Conservation (phyloP, 1,140 invertebrate genomes). For the Drosophila chauvacae region DNA sequence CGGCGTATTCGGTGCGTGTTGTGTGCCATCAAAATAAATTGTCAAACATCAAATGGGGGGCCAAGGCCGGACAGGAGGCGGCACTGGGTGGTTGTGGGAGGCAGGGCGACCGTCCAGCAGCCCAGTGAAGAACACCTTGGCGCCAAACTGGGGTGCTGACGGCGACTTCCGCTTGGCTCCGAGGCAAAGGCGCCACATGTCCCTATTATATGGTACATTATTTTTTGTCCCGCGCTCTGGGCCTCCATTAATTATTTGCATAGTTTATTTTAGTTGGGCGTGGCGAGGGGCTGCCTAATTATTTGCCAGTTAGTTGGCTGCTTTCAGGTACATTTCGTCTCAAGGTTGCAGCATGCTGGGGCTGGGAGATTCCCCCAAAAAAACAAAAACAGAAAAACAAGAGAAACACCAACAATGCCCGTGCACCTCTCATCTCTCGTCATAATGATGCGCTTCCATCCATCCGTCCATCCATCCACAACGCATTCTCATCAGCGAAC, state of each 20-base stretch:
- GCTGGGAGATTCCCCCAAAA: slow-evolving; percentile 16
- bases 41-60: slow-evolving; percentile 69
- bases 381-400: slow-evolving; percentile 10
- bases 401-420: slow-evolving; percentile 21
- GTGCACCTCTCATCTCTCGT: slow-evolving; percentile 23
- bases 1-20: slow-evolving; percentile 57
- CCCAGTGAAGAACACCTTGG: slow-evolving; percentile 48
- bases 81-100: background rate
- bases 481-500: slow-evolving; percentile 38
- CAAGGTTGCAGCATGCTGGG: slow-evolving; percentile 53
- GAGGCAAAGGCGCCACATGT: slow-evolving; percentile 67
- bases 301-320: slow-evolving; percentile 54
- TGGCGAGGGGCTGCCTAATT: slow-evolving; percentile 51
- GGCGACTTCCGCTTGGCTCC: slow-evolving; percentile 52
- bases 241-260: slow-evolving; percentile 70
- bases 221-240: slow-evolving; percentile 12
- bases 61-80: slow-evolving; percentile 32
- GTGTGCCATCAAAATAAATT: slow-evolving; percentile 75
- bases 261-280: slow-evolving; percentile 60
- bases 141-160: slow-evolving; percentile 34
- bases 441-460: slow-evolving; percentile 60
- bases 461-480: slow-evolving; percentile 59
- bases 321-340: slow-evolving; percentile 35
- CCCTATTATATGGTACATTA: slow-evolving; percentile 46
- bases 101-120: slow-evolving; percentile 38